Base-by-base conservation (phyloP, 2,888 invertebrate genomes). In the Rhagonycha fulva region DNA sequence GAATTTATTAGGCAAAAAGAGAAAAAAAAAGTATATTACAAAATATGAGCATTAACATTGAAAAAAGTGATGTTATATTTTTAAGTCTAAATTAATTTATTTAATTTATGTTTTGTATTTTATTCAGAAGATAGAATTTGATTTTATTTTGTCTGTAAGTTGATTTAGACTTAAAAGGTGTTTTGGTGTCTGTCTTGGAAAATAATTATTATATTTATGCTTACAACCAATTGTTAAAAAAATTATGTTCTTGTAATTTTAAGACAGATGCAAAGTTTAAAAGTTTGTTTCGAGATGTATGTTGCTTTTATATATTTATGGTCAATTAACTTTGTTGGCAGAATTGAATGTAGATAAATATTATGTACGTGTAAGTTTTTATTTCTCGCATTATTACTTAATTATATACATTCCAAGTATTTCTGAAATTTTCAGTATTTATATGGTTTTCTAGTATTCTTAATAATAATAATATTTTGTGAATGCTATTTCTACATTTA, bases 41-140 rank as follows among this genome's bases (percentile, higher is more conserved):
- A 60, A 74, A 62, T 76, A 76, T 71, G 67, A 71, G 69, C 74
- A 67, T 76, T 68, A 67, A 70, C 67, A 73, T 72, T 70, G 47
- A 28, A 63, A 70, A 66, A 24, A 28, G 67, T 68, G 71, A 72
- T 76, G 74, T 73, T 76, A 76, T 47, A 70, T 71, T 61, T 73
- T 76, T 76, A 76, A 76, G 76, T 76, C 74, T 76, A 76, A 76
- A 76, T 76, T 76, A 76, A 76, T 66, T 19, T 70, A 47, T 68
- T 69, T 62, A n/a, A 32, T 73, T 76, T 76, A 76, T 61, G 68
- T 76, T 71, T 66, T 32, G 23, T 72, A 19, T 74, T 76, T 71
- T 76, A 71, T 62, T 74, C 11, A 62, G 61, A 61, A 70, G 68
- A 71, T 68, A 30, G n/a, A 74, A 32, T 76, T 73, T 24, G 47